phyloP scores from a whole-genome alignment of 1,140 invertebrate species.

The Diuraphis noxia region DNA sequence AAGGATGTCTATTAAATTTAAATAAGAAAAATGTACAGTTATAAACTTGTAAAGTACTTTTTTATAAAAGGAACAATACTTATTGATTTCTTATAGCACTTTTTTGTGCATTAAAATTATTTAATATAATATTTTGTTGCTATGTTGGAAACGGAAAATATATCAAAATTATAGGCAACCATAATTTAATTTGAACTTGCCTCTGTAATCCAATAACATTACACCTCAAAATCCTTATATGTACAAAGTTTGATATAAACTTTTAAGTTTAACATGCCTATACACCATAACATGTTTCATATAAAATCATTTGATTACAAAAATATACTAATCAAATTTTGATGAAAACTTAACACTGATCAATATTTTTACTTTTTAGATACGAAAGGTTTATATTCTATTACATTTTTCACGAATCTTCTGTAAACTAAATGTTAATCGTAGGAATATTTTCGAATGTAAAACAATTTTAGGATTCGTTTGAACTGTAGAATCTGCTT shows the following conservation, averaged over 20 bases:
- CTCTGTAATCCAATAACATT: background rate
- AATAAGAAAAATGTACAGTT: background rate
- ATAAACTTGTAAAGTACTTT: too few species aligned
- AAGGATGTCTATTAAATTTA: background rate
- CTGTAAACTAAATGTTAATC: background rate
- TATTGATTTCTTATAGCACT: background rate
- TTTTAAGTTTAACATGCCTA: background rate
- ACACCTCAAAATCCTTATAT: background rate
- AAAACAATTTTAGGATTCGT: background rate
- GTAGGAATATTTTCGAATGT: background rate
- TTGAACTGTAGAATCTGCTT: background rate
- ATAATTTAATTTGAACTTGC: constrained; percentile 11
- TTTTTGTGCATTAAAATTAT: background rate
- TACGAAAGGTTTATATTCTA: background rate
- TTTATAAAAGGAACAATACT: background rate
- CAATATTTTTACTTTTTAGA: background rate
- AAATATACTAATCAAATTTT: background rate
- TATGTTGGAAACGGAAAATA: background rate
- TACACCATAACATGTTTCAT: background rate
- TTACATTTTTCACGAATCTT: background rate
- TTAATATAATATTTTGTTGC: too few species aligned
- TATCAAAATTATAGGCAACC: background rate
- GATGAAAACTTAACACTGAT: background rate
- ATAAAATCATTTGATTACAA: background rate
- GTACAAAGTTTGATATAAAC: constrained; percentile 1